Evolutionary conservation across 2,888 invertebrate genomes (phyloP).

Genomic region (Galeruca laticollis): DNA sequence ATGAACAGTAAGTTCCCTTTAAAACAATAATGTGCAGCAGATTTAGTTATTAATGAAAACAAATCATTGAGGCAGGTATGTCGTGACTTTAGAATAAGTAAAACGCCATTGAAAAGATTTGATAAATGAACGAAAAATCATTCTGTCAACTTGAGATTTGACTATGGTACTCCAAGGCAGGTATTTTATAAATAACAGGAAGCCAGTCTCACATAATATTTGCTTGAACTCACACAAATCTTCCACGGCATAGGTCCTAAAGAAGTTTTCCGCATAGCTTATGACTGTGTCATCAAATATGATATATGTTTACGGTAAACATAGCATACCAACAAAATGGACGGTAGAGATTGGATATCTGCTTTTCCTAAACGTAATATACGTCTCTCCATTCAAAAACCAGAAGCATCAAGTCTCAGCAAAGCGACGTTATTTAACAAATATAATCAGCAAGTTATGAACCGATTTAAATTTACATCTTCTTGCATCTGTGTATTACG

Average conservation of each 20-base stretch:
- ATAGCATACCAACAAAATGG: neutral
- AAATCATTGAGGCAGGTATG: neutral
- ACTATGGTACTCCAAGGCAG: neutral
- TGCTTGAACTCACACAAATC: too few relatives aligned
- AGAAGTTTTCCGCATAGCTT: neutral
- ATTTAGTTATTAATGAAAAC: neutral
- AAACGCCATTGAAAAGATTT: neutral
- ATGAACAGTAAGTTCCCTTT: too few relatives aligned
- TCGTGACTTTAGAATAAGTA: neutral
- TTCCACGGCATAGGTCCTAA: too few relatives aligned
- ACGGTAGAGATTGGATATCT: neutral
- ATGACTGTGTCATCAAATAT: neutral
- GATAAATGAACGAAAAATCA: neutral
- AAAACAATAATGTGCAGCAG: neutral
- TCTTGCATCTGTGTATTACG: neutral
- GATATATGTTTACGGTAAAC: too few relatives aligned
- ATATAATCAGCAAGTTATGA: neutral
- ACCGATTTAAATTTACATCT: neutral
- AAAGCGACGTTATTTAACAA: neutral
- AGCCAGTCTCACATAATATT: too few relatives aligned
- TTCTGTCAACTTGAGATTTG: neutral
- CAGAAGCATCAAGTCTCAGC: neutral
- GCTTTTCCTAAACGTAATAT: neutral
- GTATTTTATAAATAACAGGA: neutral
- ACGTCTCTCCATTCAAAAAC: constrained; percentile 2